Base-by-base conservation (phyloP, 2,797 vertebrate species). In the Okamejei kenojei region DNA sequence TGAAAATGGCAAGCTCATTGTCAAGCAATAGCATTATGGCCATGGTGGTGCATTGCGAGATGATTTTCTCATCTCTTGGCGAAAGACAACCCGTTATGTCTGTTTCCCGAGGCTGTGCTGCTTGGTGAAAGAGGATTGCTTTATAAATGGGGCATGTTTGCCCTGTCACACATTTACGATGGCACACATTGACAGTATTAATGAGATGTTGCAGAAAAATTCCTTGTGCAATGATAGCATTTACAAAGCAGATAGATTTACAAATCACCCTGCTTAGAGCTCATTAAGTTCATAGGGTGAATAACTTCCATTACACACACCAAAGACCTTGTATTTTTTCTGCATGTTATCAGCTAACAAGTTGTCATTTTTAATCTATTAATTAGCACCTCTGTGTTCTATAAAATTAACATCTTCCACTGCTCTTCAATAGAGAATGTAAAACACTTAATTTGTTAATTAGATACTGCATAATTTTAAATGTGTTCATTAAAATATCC, bases 301-400 rank as follows among this genome's bases (percentile, higher is more conserved):
- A 88, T 88, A 88, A 68, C 84, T 88, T 68, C n/a, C 63, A 88
- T 88, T 88, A 68, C 63, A 88, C 61, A 88, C 7, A 2, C 84
- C 84, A 88, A 88, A 88, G 84, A 88, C 32, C 61, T 86, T 88
- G 61, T 8, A 54, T 68, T 88, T 23, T 65, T 32, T 17, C 84
- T 32, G 13, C 84, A 88, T 88, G 84, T 65, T 35, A 68, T 63
- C n/a, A 68, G n/a, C 84, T 68, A 88, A 88, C 7, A 17, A 68
- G n/a, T 88, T 68, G 84, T 88, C 84, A 88, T 21, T 65, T 88
- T 88, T 68, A 88, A 88, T 88, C 61, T 68, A 88, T 88, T 88
- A 88, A 88, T 68, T 88, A 21, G 84, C 19, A 32, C 84, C 61
- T 88, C 68, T 88, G 84, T 68, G 63, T 88, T 68, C 61, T 88